These are phyloP conservation scores for Sebastes hopkinsi DNA, from an alignment of 2,797 vertebrate species.

Conservation along the genomic window DNA sequence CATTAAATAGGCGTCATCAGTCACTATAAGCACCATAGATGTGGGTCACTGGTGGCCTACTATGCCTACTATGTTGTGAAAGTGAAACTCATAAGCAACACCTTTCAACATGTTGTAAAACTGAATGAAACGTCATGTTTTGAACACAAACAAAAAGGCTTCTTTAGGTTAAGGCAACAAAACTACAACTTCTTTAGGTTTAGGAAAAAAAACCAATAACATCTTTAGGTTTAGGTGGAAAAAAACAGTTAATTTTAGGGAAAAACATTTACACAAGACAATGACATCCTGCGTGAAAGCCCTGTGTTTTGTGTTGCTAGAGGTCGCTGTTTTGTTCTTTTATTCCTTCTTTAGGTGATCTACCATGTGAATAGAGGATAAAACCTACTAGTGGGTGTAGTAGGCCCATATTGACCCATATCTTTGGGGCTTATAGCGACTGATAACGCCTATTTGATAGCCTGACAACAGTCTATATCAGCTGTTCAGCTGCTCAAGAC, in stretches of 20 bases:
- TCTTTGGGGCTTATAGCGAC: too few relatives aligned
- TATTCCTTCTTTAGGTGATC: neutral
- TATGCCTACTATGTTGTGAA: neutral
- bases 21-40: neutral
- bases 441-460: too few relatives aligned
- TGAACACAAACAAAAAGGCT: neutral
- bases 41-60: neutral
- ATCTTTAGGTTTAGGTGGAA: too few relatives aligned
- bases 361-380: neutral
- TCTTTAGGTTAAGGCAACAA: neutral
- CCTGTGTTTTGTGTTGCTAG: neutral
- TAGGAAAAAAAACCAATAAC: too few relatives aligned
- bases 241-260: too few relatives aligned
- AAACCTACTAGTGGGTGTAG: neutral
- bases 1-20: neutral
- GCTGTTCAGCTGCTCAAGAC: slow-evolving; percentile 14
- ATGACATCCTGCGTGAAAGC: too few relatives aligned
- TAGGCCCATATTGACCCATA: neutral
- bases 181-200: too few relatives aligned
- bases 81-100: neutral
- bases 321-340: neutral
- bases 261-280: neutral
- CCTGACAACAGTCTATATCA: neutral
- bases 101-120: too few relatives aligned
- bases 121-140: too few relatives aligned